Evolutionary conservation across 2,797 vertebrate genomes (phyloP).

Genomic region (Propithecus deckenii): DNA sequence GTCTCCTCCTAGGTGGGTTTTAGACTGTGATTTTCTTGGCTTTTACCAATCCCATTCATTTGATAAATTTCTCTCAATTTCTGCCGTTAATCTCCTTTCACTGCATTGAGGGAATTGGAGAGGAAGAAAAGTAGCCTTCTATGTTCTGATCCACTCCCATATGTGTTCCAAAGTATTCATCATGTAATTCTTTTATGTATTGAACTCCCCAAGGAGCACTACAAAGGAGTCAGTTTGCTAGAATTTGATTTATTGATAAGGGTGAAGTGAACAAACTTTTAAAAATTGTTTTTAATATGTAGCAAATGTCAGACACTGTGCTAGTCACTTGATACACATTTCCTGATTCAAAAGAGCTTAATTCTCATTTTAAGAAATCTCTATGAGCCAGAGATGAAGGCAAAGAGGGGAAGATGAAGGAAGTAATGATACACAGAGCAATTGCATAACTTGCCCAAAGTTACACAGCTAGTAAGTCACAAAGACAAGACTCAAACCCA

Average conservation of each 20-base stretch:
- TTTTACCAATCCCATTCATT: neutral
- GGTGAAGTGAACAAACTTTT: neutral
- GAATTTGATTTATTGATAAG: constrained; percentile 15
- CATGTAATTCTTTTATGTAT: neutral
- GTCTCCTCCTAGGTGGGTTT: neutral
- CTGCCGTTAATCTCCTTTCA: neutral
- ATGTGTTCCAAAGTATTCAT: neutral
- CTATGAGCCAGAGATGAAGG: neutral
- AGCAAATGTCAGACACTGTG: neutral
- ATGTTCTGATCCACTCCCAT: neutral
- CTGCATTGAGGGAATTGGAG: neutral
- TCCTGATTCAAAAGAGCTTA: neutral
- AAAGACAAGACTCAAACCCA: constrained; percentile 62
- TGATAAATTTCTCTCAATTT: neutral
- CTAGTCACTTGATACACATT: neutral
- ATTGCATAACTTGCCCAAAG: constrained; percentile 16
- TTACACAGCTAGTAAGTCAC: neutral
- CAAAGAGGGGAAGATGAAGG: neutral
- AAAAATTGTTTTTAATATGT: neutral
- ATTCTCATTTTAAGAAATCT: neutral
- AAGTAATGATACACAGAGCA: neutral
- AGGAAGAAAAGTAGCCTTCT: neutral
- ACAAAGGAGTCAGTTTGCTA: neutral
- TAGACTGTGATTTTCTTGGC: neutral
- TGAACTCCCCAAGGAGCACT: neutral